phyloP scores from a whole-genome alignment of 2,113 vertebrate genomes.

The Naja naja region DNA sequence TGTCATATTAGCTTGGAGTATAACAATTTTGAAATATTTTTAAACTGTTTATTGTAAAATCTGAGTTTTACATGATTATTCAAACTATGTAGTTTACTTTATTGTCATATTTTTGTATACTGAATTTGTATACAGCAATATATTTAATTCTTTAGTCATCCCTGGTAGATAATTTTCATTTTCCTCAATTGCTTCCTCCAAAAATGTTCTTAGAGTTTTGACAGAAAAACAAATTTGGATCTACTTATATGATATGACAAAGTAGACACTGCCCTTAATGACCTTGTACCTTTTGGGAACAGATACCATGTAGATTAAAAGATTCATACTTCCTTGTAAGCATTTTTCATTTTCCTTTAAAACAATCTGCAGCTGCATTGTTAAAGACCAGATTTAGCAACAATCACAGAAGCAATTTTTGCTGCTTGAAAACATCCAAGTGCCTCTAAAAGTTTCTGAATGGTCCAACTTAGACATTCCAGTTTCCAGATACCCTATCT shows the following conservation, averaged over 20 bases:
- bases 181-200: slow-evolving; percentile 53
- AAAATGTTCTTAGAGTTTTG: slow-evolving; percentile 61
- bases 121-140: slow-evolving; percentile 3
- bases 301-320: slow-evolving; percentile 45
- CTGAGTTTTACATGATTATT: slow-evolving; percentile 31
- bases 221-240: slow-evolving; percentile 64
- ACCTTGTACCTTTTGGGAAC: slow-evolving; percentile 59
- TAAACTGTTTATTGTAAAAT: slow-evolving; percentile 6
- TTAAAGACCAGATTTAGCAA: background rate
- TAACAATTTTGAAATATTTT: background rate
- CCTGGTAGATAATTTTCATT: slow-evolving; percentile 53
- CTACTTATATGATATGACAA: slow-evolving; percentile 51
- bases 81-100: background rate
- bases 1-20: background rate
- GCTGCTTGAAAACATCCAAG: background rate
- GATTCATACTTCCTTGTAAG: slow-evolving; percentile 23
- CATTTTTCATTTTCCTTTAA: background rate
- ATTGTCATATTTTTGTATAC: background rate
- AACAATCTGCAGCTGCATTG: background rate
- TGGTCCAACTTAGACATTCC: background rate
- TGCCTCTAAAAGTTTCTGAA: background rate
- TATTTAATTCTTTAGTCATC: slow-evolving; percentile 32
- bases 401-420: background rate
- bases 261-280: slow-evolving; percentile 59
- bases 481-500: background rate